phyloP scores from a whole-genome alignment of 2,113 vertebrate species.

The Sphyrna mokarran region DNA sequence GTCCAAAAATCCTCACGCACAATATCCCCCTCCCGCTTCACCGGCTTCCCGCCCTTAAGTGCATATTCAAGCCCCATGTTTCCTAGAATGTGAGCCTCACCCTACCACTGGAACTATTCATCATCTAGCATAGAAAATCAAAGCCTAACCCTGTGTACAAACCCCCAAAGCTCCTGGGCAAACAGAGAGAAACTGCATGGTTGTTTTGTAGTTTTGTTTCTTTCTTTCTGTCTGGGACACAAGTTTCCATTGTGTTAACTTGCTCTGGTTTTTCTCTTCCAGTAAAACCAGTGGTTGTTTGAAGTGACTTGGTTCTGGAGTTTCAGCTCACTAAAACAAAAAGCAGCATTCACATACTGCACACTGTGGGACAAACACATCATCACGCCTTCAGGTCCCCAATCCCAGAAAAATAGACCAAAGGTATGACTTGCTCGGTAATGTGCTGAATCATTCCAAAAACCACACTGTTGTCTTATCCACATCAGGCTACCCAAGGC shows the following conservation, averaged over 20 bases:
- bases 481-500: background rate
- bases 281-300: slow-evolving; percentile 44
- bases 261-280: slow-evolving; percentile 41
- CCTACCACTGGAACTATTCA: background rate
- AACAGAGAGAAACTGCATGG: background rate
- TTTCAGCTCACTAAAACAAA: background rate
- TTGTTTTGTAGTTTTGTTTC: background rate
- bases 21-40: no score
- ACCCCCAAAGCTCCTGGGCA: background rate
- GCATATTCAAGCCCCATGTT: background rate
- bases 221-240: background rate
- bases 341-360: no score
- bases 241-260: background rate
- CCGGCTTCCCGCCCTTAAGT: background rate
- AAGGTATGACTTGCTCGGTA: background rate
- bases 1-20: background rate
- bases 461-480: background rate
- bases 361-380: no score
- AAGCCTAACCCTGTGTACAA: background rate
- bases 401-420: background rate
- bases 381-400: background rate
- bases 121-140: background rate
- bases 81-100: background rate
- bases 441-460: background rate
- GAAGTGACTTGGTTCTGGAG: slow-evolving; percentile 53